phyloP scores from a whole-genome alignment of 2,113 vertebrate genomes.

The Macroglossus sobrinus region DNA sequence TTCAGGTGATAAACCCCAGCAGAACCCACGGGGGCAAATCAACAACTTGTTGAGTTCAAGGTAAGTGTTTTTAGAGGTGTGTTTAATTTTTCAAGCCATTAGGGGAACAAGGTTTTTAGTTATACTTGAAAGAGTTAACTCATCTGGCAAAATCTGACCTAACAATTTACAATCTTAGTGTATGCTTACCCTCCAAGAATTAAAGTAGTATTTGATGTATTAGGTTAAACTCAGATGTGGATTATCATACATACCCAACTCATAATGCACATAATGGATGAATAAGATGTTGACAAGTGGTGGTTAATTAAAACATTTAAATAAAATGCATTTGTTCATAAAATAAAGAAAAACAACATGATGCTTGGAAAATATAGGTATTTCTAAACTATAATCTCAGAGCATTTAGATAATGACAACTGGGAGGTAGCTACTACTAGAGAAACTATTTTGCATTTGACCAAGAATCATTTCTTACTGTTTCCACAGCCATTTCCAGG shows the following conservation, averaged over 20 bases:
- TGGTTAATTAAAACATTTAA: background rate
- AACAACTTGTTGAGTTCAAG: background rate
- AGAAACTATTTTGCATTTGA: background rate
- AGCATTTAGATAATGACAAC: background rate
- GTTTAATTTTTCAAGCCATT: slow-evolving; percentile 28
- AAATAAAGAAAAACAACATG: background rate
- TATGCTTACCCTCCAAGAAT: background rate
- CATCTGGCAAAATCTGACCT: slow-evolving; percentile 8
- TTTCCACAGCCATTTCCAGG: background rate
- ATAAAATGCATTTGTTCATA: background rate
- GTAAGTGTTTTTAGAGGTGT: background rate
- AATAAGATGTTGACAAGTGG: background rate
- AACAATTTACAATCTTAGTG: background rate
- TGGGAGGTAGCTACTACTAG: background rate
- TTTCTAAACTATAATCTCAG: background rate
- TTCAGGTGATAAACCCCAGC: slow-evolving; percentile 43
- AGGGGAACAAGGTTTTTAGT: background rate
- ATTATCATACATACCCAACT: background rate
- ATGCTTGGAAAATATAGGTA: background rate
- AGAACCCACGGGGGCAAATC: background rate
- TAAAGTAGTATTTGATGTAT: background rate
- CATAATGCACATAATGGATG: background rate
- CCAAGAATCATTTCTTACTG: background rate
- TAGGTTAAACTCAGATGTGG: background rate
- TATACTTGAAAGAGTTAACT: slow-evolving; percentile 33